Evolutionary conservation across 2,113 vertebrate species (phyloP).

Genomic region (Tragelaphus buxtoni): DNA sequence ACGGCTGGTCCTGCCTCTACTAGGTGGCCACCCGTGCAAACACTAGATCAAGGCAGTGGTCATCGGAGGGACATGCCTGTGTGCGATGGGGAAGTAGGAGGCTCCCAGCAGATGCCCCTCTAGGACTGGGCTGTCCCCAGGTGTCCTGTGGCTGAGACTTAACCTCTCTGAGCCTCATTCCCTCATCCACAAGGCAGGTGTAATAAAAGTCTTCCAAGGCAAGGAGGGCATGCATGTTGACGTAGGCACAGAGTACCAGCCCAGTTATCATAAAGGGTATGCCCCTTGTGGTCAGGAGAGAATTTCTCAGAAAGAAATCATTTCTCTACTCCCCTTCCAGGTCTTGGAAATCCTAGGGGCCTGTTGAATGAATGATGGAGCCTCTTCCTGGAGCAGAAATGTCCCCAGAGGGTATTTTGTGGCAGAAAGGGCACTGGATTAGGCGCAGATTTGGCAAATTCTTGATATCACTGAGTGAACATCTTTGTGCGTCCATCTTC

Average conservation of each 20-base stretch:
- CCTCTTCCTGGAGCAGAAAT: neutral
- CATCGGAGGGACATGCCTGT: neutral
- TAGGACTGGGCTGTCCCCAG: neutral
- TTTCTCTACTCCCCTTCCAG: neutral
- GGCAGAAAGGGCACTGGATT: neutral
- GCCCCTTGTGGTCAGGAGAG: neutral
- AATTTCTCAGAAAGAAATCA: neutral
- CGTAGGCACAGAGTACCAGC: fast-evolving
- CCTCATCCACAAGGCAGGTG: neutral
- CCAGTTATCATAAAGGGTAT: too few species aligned
- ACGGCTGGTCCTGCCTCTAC: neutral
- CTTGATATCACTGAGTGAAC: neutral
- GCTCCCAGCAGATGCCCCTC: neutral
- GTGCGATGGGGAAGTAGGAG: neutral
- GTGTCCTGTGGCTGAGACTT: neutral
- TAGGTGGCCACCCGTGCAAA: neutral
- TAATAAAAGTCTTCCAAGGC: neutral
- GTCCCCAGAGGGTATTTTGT: neutral
- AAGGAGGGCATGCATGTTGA: neutral
- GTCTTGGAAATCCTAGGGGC: neutral
- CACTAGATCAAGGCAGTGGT: neutral
- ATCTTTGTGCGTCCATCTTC: neutral
- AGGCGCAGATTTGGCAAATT: neutral
- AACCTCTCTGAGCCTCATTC: neutral
- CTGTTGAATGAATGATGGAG: fast-evolving